Evolutionary conservation across 2,797 vertebrate genomes (phyloP).

Genomic region (Hozukius guyotensis): DNA sequence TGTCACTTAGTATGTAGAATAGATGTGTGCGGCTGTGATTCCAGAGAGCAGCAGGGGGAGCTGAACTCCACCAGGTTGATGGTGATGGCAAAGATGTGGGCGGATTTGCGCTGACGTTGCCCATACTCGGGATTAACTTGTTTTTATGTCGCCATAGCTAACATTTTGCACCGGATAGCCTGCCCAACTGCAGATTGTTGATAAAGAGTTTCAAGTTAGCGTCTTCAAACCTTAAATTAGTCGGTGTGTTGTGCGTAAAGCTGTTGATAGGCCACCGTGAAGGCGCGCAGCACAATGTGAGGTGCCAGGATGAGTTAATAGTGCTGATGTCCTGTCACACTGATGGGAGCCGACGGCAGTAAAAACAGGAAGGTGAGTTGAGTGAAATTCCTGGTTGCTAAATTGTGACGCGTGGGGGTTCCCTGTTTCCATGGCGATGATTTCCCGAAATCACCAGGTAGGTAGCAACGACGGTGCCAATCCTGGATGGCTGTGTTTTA

Average conservation of each 20-base stretch:
- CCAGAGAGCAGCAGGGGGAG: slow-evolving; percentile 53
- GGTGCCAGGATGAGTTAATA: slow-evolving; percentile 45
- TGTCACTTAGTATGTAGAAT: not conserved
- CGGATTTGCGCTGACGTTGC: slow-evolving; percentile 66
- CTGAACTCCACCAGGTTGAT: slow-evolving; percentile 6
- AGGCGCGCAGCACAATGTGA: slow-evolving; percentile 13
- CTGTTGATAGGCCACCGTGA: not conserved
- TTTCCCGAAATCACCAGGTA: not conserved
- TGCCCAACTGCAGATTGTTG: not conserved
- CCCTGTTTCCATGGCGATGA: slow-evolving; percentile 57
- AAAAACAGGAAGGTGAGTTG: slow-evolving; percentile 78
- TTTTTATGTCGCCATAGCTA: slow-evolving; percentile 75
- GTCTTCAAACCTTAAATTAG: not conserved
- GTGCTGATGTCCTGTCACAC: slow-evolving; percentile 42
- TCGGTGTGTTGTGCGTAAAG: not conserved
- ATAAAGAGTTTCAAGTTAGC: rapidly evolving
- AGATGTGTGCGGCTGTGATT: not conserved
- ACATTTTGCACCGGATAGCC: not conserved
- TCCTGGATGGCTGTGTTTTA: too few species aligned
- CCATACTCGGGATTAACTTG: slow-evolving; percentile 80
- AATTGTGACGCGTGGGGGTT: slow-evolving; percentile 44
- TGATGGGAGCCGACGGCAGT: slow-evolving; percentile 82
- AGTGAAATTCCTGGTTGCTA: slow-evolving; percentile 11
- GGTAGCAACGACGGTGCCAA: not conserved
- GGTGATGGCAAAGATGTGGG: slow-evolving; percentile 56